Evolutionary conservation across 2,113 vertebrate genomes (phyloP), one percentile per base, ranked within the genome.

Genomic region (Platysternon megacephalum): DNA sequence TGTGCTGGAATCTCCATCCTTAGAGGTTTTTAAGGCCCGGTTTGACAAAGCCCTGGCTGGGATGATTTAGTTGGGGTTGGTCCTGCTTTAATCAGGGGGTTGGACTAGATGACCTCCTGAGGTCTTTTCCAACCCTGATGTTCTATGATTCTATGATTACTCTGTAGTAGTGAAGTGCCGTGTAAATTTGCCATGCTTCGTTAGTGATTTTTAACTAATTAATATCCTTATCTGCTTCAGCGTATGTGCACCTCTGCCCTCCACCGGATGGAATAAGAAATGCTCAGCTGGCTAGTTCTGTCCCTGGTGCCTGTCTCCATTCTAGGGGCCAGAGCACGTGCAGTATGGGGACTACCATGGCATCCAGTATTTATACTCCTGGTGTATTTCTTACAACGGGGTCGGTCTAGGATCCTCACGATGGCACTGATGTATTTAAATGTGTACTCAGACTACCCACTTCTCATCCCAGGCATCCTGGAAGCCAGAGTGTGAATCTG

Each of bases 231-330:
- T 4, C 61, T 58, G 56, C 28, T 26, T 28, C 56, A 4, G 32
- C 0, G 35, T 65, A 3, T 9, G 51, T 1, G 39, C 1, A 7
- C 65, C 78, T 56, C 89, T 91, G 95, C 95, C 96, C 96, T 94
- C 97, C 96, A 86, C 94, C 93, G 97, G 94, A 83, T 61, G 78
- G 32, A 84, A 82, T 51, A 22, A 44, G 94, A 29, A 92, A 35
- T 1, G 82, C 5, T 56, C 51, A 74, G 44, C 49, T 74, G 28
- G 58, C 58, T 5, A 2, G 4, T 0, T 49, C 19, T 32, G 1
- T 44, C 2, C 1, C 35, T 4, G 3, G 6, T 5, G 32, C 8
- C 82, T 6, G 21, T 35, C 29, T 4, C 0, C 48, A 52, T 19
- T 22, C 32, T 22, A 5, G 35, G 9, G 21, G 79, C 11, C 35